Conservation (phyloP, 2,113 vertebrate genomes). For the Corythoichthys intestinalis region DNA sequence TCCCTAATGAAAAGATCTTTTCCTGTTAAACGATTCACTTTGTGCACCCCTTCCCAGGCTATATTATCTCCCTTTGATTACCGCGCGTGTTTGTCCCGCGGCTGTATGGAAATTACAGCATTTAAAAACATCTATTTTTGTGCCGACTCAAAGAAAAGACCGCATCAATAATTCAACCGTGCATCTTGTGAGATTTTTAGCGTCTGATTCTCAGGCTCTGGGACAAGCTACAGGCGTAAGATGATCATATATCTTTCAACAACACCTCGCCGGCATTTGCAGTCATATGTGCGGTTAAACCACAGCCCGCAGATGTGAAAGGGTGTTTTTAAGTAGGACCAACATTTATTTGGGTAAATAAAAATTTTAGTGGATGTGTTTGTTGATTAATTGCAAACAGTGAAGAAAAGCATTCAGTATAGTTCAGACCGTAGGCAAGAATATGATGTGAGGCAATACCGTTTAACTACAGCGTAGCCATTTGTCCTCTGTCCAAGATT, state of each 20-base stretch:
- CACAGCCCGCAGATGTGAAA: background rate
- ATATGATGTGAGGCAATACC: too few species aligned
- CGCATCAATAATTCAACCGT: conserved; percentile 61
- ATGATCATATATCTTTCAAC: conserved; percentile 29
- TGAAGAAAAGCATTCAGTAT: background rate
- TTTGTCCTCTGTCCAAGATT: too few species aligned
- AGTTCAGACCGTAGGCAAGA: background rate
- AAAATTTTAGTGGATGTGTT: background rate
- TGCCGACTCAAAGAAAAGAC: conserved; percentile 40
- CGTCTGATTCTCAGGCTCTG: conserved; percentile 33
- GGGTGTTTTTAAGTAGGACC: background rate
- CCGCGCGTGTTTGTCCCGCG: conserved; percentile 36
- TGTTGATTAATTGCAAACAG: background rate
- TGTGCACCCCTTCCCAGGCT: conserved; percentile 14
- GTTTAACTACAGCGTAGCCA: too few species aligned
- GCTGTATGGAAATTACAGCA: conserved; percentile 51
- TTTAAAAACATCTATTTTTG: conserved; percentile 59
- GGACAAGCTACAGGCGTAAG: conserved; percentile 29
- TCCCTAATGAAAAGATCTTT: background rate
- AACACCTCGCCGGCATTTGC: conserved; percentile 1
- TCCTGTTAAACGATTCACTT: conserved; percentile 22
- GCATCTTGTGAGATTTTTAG: conserved; percentile 44
- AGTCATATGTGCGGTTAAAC: background rate
- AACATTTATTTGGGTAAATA: conserved; percentile 1
- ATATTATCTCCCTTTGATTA: conserved; percentile 19